Conservation (phyloP, 2,113 vertebrate genomes). For the Halcyon senegalensis region DNA sequence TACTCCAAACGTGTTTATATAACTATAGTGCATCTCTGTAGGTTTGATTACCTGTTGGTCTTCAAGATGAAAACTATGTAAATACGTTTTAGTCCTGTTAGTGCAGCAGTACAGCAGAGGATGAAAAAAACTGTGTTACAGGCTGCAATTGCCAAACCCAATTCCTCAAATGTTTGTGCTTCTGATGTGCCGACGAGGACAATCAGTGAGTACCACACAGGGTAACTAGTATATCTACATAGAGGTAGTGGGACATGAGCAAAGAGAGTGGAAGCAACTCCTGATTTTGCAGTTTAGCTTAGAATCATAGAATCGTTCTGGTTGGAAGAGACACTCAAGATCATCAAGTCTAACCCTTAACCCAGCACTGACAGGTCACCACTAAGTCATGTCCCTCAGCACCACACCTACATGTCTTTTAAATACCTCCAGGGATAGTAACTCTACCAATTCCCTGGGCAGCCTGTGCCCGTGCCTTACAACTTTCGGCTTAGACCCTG, state of each 20-base stretch:
- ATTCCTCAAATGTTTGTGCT: background rate
- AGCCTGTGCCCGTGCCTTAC: too few species aligned
- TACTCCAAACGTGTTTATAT: background rate
- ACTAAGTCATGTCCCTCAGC: too few species aligned
- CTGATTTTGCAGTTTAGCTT: background rate
- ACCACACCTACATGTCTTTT: too few species aligned
- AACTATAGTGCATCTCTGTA: background rate
- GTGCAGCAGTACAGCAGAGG: background rate
- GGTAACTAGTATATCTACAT: rapidly evolving
- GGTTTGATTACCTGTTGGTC: background rate
- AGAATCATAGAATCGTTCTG: too few species aligned
- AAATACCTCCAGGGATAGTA: too few species aligned
- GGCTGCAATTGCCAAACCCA: background rate
- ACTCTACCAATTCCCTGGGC: too few species aligned
- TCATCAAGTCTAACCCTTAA: too few species aligned
- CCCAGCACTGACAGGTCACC: too few species aligned
- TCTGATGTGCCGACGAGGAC: rapidly evolving
- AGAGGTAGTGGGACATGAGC: background rate
- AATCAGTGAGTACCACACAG: rapidly evolving
- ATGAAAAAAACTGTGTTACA: background rate
- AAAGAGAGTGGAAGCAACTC: background rate
- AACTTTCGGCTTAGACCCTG: background rate
- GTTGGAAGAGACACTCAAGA: too few species aligned
- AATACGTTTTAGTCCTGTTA: background rate
- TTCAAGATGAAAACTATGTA: background rate